phyloP scores from a whole-genome alignment of 2,888 invertebrate genomes.

The Drosophila colorata region DNA sequence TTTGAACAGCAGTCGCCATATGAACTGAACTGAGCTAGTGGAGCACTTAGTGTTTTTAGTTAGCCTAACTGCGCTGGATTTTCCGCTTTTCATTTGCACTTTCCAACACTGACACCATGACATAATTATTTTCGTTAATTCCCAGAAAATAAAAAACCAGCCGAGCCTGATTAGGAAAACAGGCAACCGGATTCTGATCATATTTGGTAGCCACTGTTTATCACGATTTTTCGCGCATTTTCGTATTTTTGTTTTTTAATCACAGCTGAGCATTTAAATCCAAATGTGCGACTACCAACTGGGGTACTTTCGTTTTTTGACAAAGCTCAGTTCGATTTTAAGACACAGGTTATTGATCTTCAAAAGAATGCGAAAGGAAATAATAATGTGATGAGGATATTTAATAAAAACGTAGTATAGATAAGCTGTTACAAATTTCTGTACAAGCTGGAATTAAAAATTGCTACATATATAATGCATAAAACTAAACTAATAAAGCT shows the following conservation, averaged over 20 bases:
- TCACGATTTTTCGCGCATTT: slow-evolving; percentile 41
- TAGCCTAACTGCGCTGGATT: slow-evolving; percentile 47
- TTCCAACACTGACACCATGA: slow-evolving; percentile 81
- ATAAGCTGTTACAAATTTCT: too few species aligned
- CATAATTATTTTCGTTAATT: slow-evolving; percentile 71
- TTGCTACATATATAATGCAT: too few species aligned
- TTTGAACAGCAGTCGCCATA: slow-evolving; percentile 29
- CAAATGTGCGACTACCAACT: not conserved
- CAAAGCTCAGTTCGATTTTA: too few species aligned
- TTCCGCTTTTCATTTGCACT: slow-evolving; percentile 78
- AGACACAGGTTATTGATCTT: too few species aligned
- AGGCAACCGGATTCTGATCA: slow-evolving; percentile 66
- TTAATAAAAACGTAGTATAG: too few species aligned
- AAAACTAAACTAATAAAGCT: too few species aligned
- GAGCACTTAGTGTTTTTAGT: slow-evolving; percentile 52
- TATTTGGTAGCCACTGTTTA: slow-evolving; percentile 42
- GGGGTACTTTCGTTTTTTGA: not conserved
- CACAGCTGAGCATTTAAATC: slow-evolving; percentile 4
- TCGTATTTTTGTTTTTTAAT: slow-evolving; percentile 11
- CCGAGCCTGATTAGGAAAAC: slow-evolving; percentile 58
- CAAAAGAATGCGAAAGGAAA: too few species aligned
- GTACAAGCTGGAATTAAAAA: too few species aligned
- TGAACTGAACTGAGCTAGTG: slow-evolving; percentile 29
- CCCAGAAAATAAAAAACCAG: slow-evolving; percentile 51
- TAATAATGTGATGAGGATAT: too few species aligned